phyloP scores from a whole-genome alignment of 2,888 invertebrate species.

The Polymixis lichenea region DNA sequence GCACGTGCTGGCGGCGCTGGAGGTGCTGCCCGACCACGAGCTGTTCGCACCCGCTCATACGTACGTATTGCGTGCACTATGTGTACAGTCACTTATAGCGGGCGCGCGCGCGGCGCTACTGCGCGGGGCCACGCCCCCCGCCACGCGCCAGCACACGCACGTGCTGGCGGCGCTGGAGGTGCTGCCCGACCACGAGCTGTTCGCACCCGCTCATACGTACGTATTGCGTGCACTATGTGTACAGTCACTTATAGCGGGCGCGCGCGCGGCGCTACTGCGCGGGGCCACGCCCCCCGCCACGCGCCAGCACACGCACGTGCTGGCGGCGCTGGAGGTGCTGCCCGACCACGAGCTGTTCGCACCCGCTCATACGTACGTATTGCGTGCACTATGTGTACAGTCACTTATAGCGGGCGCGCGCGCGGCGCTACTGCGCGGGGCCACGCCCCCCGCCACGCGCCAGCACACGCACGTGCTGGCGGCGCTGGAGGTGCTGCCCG shows the following conservation, averaged over 20 bases:
- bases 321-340: conserved; percentile 95
- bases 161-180: conserved; percentile 95
- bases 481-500: conserved; percentile 93
- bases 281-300: conserved; percentile 90
- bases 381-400: too few relatives aligned
- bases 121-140: conserved; percentile 88
- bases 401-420: conserved; percentile 92
- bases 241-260: conserved; percentile 89
- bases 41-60: conserved; percentile 34
- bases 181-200: conserved; percentile 86
- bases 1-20: conserved; percentile 95
- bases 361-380: conserved; percentile 19
- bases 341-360: conserved; percentile 77
- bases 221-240: background rate
- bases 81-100: conserved; percentile 81
- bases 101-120: conserved; percentile 95
- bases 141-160: conserved; percentile 93
- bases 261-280: conserved; percentile 94
- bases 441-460: conserved; percentile 91
- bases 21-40: conserved; percentile 90
- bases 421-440: conserved; percentile 93
- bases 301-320: conserved; percentile 93
- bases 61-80: background rate
- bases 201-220: conserved; percentile 26
- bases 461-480: conserved; percentile 94